A percentile compares a stretch with the other conserved stretches of the same genome.
Conservation (phyloP, 2,888 invertebrate species). For the Drosophila ezoana region DNA sequence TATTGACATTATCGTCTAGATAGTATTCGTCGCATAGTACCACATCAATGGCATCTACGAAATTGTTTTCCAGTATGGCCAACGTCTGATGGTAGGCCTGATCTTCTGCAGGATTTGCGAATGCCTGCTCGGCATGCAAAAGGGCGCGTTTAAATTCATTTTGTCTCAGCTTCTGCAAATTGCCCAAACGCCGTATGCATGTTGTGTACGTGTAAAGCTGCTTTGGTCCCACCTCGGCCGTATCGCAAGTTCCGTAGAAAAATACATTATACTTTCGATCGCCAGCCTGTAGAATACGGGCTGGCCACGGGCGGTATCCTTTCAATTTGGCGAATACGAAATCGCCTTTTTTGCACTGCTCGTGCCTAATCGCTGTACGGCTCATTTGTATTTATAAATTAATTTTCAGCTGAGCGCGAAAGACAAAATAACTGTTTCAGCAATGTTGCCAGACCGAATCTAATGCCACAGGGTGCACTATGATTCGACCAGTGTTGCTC, state of each 20-base stretch:
- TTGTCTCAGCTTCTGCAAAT: not conserved
- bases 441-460: not conserved
- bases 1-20: not conserved
- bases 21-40: not conserved
- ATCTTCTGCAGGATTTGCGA: not conserved
- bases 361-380: not conserved
- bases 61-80: not conserved
- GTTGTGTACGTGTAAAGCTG: not conserved
- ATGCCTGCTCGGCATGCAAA: not conserved
- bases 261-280: constrained; percentile 3
- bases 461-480: not conserved
- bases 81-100: not conserved
- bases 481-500: not conserved
- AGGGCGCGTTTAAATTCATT: not conserved
- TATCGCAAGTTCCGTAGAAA: constrained; percentile 14
- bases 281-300: constrained; percentile 7
- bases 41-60: not conserved
- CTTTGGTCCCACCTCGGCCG: not conserved
- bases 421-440: not conserved
- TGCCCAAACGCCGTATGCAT: not conserved
- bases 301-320: constrained; percentile 19
- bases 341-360: not conserved
- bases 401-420: not conserved
- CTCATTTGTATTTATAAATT: not conserved
- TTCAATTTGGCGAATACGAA: constrained; percentile 24